Percentiles rank a stretch among this genome's conserved stretches.
These are phyloP conservation scores for Anarhynchus alexandrinus DNA, from an alignment of 2,113 vertebrate genomes.

Conservation along the genomic window DNA sequence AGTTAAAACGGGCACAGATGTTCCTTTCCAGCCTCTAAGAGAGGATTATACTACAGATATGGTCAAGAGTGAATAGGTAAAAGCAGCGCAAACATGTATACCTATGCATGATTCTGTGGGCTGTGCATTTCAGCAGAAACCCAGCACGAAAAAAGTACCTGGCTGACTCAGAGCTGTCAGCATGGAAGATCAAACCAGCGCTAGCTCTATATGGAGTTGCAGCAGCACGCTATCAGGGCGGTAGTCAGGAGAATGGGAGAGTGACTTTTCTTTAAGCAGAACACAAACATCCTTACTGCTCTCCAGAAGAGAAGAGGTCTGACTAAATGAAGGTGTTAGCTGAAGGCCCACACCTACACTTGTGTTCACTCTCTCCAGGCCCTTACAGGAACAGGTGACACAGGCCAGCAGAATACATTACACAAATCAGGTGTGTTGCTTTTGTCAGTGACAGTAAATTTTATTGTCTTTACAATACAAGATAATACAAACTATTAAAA, in stretches of 20 bases:
- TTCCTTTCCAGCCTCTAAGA: neutral
- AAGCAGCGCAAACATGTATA: neutral
- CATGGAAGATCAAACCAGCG: neutral
- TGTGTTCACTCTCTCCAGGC: neutral
- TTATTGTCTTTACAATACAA: conserved; percentile 12
- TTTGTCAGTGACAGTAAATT: neutral
- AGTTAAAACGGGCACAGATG: neutral
- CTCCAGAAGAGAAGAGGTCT: neutral
- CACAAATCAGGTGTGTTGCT: neutral
- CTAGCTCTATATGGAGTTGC: neutral
- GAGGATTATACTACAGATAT: fast-evolving
- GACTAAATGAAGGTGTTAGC: neutral
- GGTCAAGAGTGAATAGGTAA: neutral
- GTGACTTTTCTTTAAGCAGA: neutral
- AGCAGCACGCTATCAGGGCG: neutral
- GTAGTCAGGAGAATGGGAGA: neutral
- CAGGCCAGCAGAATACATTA: neutral
- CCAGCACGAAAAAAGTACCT: neutral
- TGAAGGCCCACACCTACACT: neutral
- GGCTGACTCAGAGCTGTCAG: neutral
- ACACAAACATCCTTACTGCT: neutral
- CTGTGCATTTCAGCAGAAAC: neutral
- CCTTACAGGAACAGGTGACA: neutral
- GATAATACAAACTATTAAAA: neutral
- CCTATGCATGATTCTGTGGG: neutral